A percentile compares a stretch with the other conserved stretches of the same genome.
These are phyloP conservation scores for Volucella bombylans DNA, from an alignment of 2,888 invertebrate species.

Conservation along the genomic window DNA sequence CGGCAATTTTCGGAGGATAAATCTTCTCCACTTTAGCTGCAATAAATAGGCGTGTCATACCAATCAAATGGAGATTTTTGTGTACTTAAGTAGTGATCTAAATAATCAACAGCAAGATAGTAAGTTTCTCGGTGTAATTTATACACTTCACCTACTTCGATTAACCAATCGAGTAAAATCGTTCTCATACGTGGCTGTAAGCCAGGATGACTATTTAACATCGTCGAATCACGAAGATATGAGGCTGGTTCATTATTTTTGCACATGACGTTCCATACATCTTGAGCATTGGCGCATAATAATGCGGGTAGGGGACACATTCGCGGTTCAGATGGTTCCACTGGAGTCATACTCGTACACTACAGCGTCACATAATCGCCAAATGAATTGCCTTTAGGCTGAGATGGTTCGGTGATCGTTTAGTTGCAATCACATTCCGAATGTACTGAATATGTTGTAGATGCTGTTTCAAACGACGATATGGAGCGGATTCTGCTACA, in stretches of 20 bases:
- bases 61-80: conserved; percentile 94
- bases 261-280: conserved; percentile 95
- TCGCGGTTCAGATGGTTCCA: conserved; percentile 83
- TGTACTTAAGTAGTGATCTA: conserved; percentile 94
- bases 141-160: conserved; percentile 98
- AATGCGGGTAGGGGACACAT: conserved; percentile 88
- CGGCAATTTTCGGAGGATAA: conserved; percentile 96
- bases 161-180: conserved; percentile 97
- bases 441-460: conserved; percentile 61
- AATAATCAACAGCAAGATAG: conserved; percentile 96
- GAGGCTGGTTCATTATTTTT: conserved; percentile 90
- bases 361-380: conserved; percentile 73
- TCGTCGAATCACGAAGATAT: conserved; percentile 87
- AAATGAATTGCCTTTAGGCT: conserved; percentile 67
- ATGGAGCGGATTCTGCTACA: conserved; percentile 67
- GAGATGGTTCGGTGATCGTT: neutral
- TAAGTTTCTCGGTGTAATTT: conserved; percentile 97
- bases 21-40: conserved; percentile 95
- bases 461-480: conserved; percentile 76
- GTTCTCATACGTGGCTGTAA: conserved; percentile 96
- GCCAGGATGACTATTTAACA: conserved; percentile 92
- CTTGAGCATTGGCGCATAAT: conserved; percentile 92
- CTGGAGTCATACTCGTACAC: conserved; percentile 81
- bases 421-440: conserved; percentile 54
- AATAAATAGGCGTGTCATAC: conserved; percentile 96